These are phyloP conservation scores for Babylonia areolata DNA, from an alignment of 1,140 invertebrate species.

Conservation along the genomic window DNA sequence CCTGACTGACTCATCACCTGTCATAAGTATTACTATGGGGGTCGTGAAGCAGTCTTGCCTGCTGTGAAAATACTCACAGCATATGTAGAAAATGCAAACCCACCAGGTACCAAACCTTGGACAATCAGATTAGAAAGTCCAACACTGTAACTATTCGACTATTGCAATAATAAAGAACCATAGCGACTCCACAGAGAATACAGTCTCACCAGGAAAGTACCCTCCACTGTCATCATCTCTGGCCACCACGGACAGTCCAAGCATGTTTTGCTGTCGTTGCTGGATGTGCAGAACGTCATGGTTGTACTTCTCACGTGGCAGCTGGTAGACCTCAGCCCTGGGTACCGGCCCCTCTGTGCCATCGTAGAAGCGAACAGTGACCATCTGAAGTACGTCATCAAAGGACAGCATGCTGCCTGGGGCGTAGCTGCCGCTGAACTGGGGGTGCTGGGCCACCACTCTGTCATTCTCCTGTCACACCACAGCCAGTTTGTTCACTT, in stretches of 20 bases:
- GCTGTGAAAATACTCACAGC: too few species aligned
- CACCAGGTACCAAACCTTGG: too few species aligned
- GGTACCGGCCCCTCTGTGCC: constrained; percentile 46
- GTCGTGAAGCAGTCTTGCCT: too few species aligned
- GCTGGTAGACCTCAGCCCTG: constrained; percentile 59
- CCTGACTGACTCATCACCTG: too few species aligned
- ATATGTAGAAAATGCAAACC: too few species aligned
- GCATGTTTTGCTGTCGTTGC: constrained; percentile 55
- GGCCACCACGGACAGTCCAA: constrained; percentile 65
- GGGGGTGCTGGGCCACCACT: constrained; percentile 67
- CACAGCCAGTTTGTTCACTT: too few species aligned
- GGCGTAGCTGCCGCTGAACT: constrained; percentile 65
- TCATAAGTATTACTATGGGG: too few species aligned
- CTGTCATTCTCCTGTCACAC: constrained; percentile 53
- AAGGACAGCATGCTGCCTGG: constrained; percentile 61
- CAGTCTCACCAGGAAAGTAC: constrained; percentile 66
- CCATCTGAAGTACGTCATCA: constrained; percentile 42
- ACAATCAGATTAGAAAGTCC: too few species aligned
- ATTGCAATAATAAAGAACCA: too few species aligned
- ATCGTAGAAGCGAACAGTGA: constrained; percentile 65
- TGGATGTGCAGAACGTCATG: constrained; percentile 62
- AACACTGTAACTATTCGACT: too few species aligned
- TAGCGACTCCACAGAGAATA: background rate
- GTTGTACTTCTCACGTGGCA: constrained; percentile 61
- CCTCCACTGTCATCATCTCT: constrained; percentile 62